Evolutionary conservation across 2,797 vertebrate genomes (phyloP), one percentile per base, ranked within the genome.

Genomic region (Synaphobranchus kaupii): DNA sequence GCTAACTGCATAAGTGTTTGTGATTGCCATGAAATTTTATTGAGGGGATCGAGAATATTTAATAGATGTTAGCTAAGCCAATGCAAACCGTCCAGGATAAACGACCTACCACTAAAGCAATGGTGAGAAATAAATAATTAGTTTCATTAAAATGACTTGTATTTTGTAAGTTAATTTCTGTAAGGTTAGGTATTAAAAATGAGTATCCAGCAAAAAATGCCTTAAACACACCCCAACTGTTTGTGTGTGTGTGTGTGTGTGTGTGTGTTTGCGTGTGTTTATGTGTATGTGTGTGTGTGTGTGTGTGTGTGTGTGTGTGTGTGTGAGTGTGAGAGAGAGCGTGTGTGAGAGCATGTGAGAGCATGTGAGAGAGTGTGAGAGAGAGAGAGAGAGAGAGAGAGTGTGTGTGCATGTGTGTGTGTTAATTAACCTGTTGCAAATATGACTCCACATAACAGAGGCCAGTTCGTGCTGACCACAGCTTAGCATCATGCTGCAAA

Each of bases 1-100:
- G 20, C 47, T 80, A 80, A 80, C 76, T 48, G 44, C 76, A 48
- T 48, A 25, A 48, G 44, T 2, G 44, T 25, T 48, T 80, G 76
- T 47, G 76, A 80, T 48, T 80, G 76, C 39, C 22, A 12, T 80
- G 39, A 80, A 47, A 25, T 80, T 80, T 80, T 47, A 80, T 80
- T 48, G 44, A 48, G 44, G 76, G 76, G 44, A 48, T 44, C 0
- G 76, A 48, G 76, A 80, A 48, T 80, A 48, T 80, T 80, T n/a
- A 47, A 48, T 2, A 80, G 44, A 80, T 50, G 34, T 48, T 48
- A 25, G 44, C 20, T 4, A 80, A 80, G 44, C 44, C 76, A 80
- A 47, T 25, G 39, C 44, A 80, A 78, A 78, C 73, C 15, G 39
- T 34, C 9, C 71, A 80, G n/a, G 20, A 48, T 48, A 39, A 31